A percentile compares a stretch with the other conserved stretches of the same genome.
These are phyloP conservation scores for Peromyscus nudipes DNA, from an alignment of 2,797 vertebrate species.

Conservation along the genomic window DNA sequence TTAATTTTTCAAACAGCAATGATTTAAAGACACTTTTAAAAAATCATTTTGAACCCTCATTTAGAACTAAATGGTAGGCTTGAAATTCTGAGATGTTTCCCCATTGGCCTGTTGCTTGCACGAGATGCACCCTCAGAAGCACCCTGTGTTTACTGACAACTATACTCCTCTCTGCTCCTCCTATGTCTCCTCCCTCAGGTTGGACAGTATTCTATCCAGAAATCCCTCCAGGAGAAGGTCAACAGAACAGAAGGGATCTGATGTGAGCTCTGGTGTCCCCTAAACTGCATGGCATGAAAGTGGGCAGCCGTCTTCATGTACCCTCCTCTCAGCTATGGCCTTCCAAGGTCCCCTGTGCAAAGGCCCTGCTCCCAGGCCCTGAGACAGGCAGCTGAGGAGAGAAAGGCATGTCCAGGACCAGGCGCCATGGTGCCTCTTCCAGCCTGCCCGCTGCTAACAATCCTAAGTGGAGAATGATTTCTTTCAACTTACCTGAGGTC, in stretches of 20 bases:
- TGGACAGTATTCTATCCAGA: neutral
- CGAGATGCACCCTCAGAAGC: neutral
- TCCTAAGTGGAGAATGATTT: neutral
- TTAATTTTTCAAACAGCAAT: constrained; percentile 51
- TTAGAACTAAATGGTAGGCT: constrained; percentile 60
- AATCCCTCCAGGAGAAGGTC: neutral
- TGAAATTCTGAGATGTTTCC: neutral
- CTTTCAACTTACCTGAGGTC: neutral
- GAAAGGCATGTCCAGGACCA: neutral
- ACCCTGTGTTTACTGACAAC: neutral
- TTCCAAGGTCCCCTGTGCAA: neutral
- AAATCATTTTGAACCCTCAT: constrained; percentile 45
- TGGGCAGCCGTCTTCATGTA: neutral
- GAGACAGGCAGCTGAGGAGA: neutral
- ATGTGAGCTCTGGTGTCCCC: neutral
- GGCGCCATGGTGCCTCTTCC: neutral
- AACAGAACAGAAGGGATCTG: neutral
- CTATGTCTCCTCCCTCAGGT: neutral
- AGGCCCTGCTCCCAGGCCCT: neutral
- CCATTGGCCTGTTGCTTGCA: neutral
- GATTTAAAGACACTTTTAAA: constrained; percentile 15
- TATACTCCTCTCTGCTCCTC: neutral
- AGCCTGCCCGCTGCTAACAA: neutral
- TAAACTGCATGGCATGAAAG: neutral
- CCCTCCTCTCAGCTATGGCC: too few species aligned